These are phyloP conservation scores for Eumeta japonica DNA, from an alignment of 1,140 invertebrate species.

Conservation along the genomic window DNA sequence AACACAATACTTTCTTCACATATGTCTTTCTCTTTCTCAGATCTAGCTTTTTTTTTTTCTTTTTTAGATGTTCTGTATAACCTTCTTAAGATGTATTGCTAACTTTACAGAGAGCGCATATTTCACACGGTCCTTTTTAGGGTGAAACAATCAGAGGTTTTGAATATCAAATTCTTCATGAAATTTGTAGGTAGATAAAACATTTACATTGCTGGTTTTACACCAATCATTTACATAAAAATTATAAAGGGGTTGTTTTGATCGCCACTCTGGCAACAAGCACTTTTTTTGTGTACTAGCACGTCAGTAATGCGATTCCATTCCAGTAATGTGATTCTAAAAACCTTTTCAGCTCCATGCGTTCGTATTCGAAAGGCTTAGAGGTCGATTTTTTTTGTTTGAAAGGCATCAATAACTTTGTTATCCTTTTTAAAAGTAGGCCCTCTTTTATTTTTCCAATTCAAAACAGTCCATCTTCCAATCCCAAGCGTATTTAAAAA, in stretches of 20 bases:
- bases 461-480: no score
- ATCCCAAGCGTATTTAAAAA: no score
- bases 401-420: no score
- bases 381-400: no score
- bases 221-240: conserved; percentile 12
- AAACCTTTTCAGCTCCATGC: no score
- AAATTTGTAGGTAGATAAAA: conserved; percentile 6
- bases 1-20: not conserved
- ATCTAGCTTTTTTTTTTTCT: conserved; percentile 10
- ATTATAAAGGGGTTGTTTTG: conserved; percentile 12
- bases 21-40: conserved; percentile 7
- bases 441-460: no score
- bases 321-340: conserved; percentile 12
- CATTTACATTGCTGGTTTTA: conserved; percentile 5
- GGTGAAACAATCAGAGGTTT: no score
- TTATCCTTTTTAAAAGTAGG: no score
- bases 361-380: no score
- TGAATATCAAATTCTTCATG: no score
- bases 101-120: conserved; percentile 9
- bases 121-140: conserved; percentile 11
- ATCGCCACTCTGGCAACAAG: conserved; percentile 14
- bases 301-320: conserved; percentile 12
- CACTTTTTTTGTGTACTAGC: conserved; percentile 10
- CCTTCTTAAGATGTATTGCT: conserved; percentile 7
- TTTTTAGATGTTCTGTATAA: conserved; percentile 6